These are phyloP conservation scores for Progne subis DNA, from an alignment of 2,113 vertebrate genomes.

Conservation along the genomic window DNA sequence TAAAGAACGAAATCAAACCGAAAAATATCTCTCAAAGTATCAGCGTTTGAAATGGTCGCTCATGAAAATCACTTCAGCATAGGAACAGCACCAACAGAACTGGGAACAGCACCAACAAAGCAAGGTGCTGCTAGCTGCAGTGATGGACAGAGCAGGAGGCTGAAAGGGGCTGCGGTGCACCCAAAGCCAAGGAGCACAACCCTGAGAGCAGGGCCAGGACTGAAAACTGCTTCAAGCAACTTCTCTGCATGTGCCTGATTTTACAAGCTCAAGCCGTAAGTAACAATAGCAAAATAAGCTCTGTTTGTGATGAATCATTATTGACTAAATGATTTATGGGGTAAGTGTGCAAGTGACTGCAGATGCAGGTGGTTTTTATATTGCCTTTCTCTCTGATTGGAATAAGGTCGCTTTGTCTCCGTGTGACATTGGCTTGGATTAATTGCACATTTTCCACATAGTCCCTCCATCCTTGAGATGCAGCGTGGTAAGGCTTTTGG, in stretches of 20 bases:
- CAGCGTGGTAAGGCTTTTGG: not conserved
- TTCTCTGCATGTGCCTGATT: not conserved
- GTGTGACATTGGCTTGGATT: not conserved
- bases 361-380: not conserved
- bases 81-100: not conserved
- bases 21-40: not conserved
- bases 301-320: slow-evolving; percentile 12
- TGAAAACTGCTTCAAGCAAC: not conserved
- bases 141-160: not conserved
- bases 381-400: not conserved
- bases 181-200: not conserved
- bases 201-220: fast-evolving
- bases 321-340: slow-evolving; percentile 19
- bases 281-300: not conserved
- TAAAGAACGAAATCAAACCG: not conserved
- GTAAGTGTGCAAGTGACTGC: not conserved
- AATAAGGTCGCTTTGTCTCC: slow-evolving; percentile 21
- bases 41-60: not conserved
- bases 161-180: fast-evolving
- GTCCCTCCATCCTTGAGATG: not conserved
- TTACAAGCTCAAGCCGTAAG: not conserved
- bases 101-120: not conserved
- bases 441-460: not conserved
- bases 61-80: not conserved
- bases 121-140: not conserved